These are phyloP conservation scores for Anagyrus pseudococci DNA, from an alignment of 2,888 invertebrate species.

Conservation along the genomic window DNA sequence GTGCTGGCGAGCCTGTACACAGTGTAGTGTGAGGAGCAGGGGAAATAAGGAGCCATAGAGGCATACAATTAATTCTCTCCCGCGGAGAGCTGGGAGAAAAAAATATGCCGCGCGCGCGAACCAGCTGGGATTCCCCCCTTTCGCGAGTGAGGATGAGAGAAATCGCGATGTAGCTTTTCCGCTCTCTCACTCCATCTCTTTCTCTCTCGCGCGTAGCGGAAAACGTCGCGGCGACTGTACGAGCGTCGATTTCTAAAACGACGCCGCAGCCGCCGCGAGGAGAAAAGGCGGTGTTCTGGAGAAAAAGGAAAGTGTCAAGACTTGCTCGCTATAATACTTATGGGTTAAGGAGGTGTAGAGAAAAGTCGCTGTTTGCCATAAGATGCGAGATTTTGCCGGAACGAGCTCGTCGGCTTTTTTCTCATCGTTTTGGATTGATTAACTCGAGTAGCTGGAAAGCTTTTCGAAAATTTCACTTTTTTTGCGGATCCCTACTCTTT, in stretches of 20 bases:
- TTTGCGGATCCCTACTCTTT: no score
- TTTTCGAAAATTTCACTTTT: no score
- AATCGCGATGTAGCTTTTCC: constrained; percentile 7
- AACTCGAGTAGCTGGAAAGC: no score
- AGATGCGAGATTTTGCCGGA: no score
- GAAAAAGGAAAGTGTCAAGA: constrained; percentile 15
- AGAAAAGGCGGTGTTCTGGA: neutral
- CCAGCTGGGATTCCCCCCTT: no score
- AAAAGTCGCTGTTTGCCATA: neutral
- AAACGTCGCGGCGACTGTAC: constrained; percentile 6
- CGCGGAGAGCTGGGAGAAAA: neutral
- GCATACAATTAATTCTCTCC: constrained; percentile 20
- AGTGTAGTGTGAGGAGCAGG: neutral
- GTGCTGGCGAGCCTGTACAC: neutral
- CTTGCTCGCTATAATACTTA: neutral
- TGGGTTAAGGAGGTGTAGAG: neutral
- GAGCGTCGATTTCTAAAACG: constrained; percentile 18
- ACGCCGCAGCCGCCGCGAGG: neutral
- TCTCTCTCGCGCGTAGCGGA: neutral
- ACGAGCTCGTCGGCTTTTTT: no score
- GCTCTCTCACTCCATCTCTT: no score
- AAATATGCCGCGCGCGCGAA: neutral
- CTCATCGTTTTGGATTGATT: no score
- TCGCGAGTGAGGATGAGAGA: neutral
- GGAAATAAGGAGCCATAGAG: neutral